Evolutionary conservation across 2,797 vertebrate species (phyloP).

Genomic region (Pelochelys cantorii): DNA sequence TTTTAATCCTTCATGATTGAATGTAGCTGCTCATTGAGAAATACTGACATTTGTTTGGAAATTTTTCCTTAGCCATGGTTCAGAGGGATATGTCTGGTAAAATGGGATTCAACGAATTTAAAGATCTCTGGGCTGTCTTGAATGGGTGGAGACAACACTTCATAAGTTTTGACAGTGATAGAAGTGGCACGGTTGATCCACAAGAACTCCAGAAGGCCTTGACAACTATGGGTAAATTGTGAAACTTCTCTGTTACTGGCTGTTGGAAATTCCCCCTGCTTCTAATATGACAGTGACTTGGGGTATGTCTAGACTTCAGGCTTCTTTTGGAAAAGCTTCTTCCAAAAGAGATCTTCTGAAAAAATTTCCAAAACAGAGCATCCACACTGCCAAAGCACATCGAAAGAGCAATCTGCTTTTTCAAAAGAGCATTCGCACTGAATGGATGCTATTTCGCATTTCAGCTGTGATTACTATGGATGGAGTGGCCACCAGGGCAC

Average conservation of each 20-base stretch:
- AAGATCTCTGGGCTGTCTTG: constrained; percentile 84
- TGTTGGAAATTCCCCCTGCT: neutral
- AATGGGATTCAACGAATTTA: constrained; percentile 85
- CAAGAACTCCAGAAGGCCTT: constrained; percentile 83
- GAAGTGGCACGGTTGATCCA: constrained; percentile 82
- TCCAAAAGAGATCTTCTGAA: no score
- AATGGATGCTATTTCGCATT: no score
- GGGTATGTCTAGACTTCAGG: no score
- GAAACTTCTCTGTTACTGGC: neutral
- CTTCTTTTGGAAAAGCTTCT: no score
- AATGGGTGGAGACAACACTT: constrained; percentile 86
- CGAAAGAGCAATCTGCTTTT: no score
- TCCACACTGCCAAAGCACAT: no score
- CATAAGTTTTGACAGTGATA: constrained; percentile 77
- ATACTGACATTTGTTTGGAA: neutral
- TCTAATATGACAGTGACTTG: neutral
- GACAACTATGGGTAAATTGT: constrained; percentile 79
- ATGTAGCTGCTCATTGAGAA: neutral
- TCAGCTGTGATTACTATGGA: no score
- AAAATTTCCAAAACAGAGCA: no score
- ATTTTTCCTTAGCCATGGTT: constrained; percentile 71
- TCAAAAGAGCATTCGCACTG: no score
- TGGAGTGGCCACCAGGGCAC: no score
- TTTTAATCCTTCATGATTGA: neutral
- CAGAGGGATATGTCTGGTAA: constrained; percentile 85